Base-by-base conservation (phyloP, 2,797 vertebrate species). In the Hyperoplus immaculatus region DNA sequence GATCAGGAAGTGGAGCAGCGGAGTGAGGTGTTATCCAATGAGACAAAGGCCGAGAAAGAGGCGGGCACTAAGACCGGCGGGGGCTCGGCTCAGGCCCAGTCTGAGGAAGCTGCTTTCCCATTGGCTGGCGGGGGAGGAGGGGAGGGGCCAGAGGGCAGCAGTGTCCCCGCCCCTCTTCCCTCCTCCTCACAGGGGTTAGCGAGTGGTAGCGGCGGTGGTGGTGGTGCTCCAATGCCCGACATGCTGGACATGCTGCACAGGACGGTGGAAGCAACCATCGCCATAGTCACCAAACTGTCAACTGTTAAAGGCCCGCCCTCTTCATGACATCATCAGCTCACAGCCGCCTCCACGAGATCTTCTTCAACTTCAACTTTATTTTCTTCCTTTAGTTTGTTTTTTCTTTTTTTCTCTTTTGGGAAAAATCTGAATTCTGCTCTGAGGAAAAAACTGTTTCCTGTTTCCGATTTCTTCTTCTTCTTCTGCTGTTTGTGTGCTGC, bases 211-310 rank as follows among this genome's bases (percentile, higher is more conserved):
- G 91, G 89, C 92, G 29, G 29, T 29, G 29, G 29, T 29, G 29
- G 29, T 29, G 29, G 29, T 29, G 29, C 29, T 29, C 93, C 97
- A 92, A 93, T 96, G 58, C 96, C 97, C 13, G 98, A 99, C 95
- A 95, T 97, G 94, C 96, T 99, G 95, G 98, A 99, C 93, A 97
- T 96, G 95, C 96, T 99, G 88, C 96, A 97, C 91, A 96, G 97
- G 96, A 99, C 98, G 91, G 96, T 98, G 89, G 98, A 99, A 90
- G 97, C 98, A 70, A 96, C 97, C 41, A 97, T 99, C 88, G 96
- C 96, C n/a, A 95, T 97, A 93, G 96, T 99, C 90, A 96, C 94
- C 87, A 98, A 98, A 96, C 96, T 98, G 93, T 96, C 96, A 29
- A 29, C 29, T 10, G 81, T 93, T 69, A 98, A 97, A 95, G 97